Percentiles rank a stretch among this genome's conserved stretches.
These are phyloP conservation scores for Acronicta aceris DNA, from an alignment of 2,888 invertebrate species.

Conservation along the genomic window DNA sequence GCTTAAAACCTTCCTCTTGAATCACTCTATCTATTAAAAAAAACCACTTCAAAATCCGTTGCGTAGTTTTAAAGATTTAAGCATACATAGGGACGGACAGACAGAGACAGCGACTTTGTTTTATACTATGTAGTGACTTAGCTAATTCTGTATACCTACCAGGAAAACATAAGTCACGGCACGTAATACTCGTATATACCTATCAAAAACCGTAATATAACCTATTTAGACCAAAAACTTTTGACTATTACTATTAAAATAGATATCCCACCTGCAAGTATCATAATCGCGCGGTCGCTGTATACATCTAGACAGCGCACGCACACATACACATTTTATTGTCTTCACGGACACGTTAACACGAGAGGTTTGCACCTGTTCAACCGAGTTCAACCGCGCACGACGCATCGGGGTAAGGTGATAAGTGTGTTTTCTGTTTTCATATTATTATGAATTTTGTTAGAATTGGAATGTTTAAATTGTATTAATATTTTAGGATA, in stretches of 20 bases:
- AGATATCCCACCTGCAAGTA: slow-evolving; percentile 56
- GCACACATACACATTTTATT: slow-evolving; percentile 69
- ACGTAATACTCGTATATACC: not conserved
- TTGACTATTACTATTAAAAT: slow-evolving; percentile 35
- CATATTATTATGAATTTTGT: slow-evolving; percentile 13
- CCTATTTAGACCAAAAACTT: slow-evolving; percentile 31
- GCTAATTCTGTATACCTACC: not conserved
- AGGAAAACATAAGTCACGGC: slow-evolving; percentile 2
- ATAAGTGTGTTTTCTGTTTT: slow-evolving; percentile 66
- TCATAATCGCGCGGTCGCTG: slow-evolving; percentile 60
- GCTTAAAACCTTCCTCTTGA: too few relatives aligned
- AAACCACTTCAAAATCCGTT: too few relatives aligned
- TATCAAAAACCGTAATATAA: slow-evolving; percentile 1
- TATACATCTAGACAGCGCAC: slow-evolving; percentile 66
- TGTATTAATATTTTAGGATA: not conserved
- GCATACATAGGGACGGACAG: too few relatives aligned
- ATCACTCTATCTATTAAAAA: too few relatives aligned
- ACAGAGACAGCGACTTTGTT: too few relatives aligned
- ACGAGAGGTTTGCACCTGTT: slow-evolving; percentile 52
- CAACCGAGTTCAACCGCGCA: slow-evolving; percentile 76
- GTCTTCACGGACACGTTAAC: slow-evolving; percentile 66
- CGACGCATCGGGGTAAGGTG: slow-evolving; percentile 62
- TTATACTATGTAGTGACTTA: too few relatives aligned
- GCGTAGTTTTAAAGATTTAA: too few relatives aligned
- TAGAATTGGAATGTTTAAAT: not conserved